Conservation (phyloP, 1,140 invertebrate genomes). For the Drosophila erecta region DNA sequence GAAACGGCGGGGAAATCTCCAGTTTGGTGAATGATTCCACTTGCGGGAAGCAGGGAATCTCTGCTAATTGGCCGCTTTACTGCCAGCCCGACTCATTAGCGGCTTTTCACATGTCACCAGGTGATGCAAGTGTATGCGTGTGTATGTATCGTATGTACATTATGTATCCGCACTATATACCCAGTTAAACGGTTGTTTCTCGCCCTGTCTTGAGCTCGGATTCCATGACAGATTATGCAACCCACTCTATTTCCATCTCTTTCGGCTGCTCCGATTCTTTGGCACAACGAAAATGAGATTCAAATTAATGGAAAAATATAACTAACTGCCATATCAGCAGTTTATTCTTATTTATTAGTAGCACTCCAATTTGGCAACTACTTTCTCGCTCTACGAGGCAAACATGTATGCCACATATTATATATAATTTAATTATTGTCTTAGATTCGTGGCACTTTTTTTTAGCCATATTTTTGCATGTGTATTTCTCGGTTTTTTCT, state of each 20-base stretch:
- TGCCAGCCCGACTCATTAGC: conserved; percentile 60
- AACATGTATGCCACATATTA: not conserved
- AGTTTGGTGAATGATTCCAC: conserved; percentile 45
- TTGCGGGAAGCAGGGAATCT: conserved; percentile 5
- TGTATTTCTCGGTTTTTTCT: not conserved
- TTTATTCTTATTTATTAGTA: not conserved
- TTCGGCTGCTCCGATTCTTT: conserved; percentile 24
- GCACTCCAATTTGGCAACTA: not conserved
- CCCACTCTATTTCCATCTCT: conserved; percentile 20
- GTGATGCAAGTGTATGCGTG: not conserved
- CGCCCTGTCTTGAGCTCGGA: conserved; percentile 33
- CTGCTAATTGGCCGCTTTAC: conserved; percentile 34
- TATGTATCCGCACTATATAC: conserved; percentile 9
- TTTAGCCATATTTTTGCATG: conserved; percentile 15
- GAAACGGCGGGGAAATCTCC: not conserved
- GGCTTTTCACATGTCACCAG: conserved; percentile 68
- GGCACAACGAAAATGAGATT: conserved; percentile 29
- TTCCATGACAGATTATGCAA: conserved; percentile 48
- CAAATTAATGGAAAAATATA: conserved; percentile 2
- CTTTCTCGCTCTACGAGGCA: not conserved
- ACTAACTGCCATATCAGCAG: conserved; percentile 6
- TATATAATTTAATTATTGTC: conserved; percentile 39
- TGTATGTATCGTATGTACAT: conserved; percentile 4
- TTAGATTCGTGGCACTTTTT: conserved; percentile 45
- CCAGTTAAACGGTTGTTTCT: conserved; percentile 36